Base-by-base conservation (phyloP, 2,888 invertebrate species). In the Caenorhabditis sp. region DNA sequence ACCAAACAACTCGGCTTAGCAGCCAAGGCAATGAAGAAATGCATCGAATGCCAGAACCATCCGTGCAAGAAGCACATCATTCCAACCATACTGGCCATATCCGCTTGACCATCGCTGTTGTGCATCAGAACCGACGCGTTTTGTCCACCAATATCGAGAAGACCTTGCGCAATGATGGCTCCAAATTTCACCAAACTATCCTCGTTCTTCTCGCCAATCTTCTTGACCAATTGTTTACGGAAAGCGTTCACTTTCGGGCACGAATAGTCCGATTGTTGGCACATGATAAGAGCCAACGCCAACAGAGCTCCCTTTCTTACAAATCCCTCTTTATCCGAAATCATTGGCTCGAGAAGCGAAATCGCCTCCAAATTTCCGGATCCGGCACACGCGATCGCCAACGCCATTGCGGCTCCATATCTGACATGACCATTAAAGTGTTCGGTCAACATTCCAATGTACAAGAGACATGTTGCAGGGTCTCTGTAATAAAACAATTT, bases 41-140 rank as follows among this genome's bases (percentile, higher is more conserved):
- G 67, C 69, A 69, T 69, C 53, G 74, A 66, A 53, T 74, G 74
- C 74, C 74, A 74, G 69, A 68, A 74, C 74, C 74, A 74, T 58
- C 69, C 69, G 37, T 74, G 74, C 59, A 69, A 43, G 66, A 74
- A 74, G 66, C 74, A 69, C 69, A 74, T 66, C 69, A 74, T 69
- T 66, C 74, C 74, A 49, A 74, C 69, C 69, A 66, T 69, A 6
- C 66, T 61, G 23, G 64, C 69, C 69, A 69, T 69, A 50, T 74
- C 74, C 3, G 66, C 57, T 49, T 74, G 67, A n/a, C 66, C 66
- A 53, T 69, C 63, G 14, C 66, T 61, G 27, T 74, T 74, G 36
- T 66, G 66, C 63, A 74, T 63, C 51, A 58, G 31, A 31, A 74
- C 49, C 0, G 69, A 64, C 5, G 74, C 74, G 49, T 74, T 74